A percentile compares a stretch with the other conserved stretches of the same genome.
Conservation (phyloP, 2,888 invertebrate species). For the Muscina levida region DNA sequence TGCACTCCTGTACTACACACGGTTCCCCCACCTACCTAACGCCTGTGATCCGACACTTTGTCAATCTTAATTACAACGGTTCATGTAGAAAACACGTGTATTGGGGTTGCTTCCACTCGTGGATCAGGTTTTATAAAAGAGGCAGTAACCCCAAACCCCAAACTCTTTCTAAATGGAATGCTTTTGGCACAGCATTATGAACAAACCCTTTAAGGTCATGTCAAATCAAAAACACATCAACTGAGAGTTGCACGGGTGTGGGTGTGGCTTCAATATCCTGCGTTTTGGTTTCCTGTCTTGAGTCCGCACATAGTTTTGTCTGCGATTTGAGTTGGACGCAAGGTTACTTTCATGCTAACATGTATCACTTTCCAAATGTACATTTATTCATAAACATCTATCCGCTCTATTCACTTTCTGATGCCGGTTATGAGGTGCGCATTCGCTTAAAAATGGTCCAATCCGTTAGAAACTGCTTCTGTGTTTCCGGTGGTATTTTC, state of each 20-base stretch:
- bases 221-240: conserved; percentile 47
- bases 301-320: conserved; percentile 56
- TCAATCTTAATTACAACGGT: conserved; percentile 64
- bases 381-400: conserved; percentile 44
- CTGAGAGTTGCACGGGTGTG: conserved; percentile 39
- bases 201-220: conserved; percentile 31
- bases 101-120: conserved; percentile 7
- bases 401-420: neutral
- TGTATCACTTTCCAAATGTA: conserved; percentile 9
- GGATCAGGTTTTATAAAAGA: neutral
- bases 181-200: conserved; percentile 29
- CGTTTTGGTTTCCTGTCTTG: conserved; percentile 52
- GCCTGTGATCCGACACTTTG: conserved; percentile 63
- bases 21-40: conserved; percentile 33
- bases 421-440: neutral
- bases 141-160: conserved; percentile 10
- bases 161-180: conserved; percentile 18
- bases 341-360: neutral
- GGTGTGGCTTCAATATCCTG: conserved; percentile 52
- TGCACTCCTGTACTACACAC: no score
- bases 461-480: neutral
- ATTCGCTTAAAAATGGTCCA: neutral
- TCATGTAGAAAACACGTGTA: conserved; percentile 32
- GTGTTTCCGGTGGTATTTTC: neutral
- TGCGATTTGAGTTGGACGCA: conserved; percentile 36